Evolutionary conservation across 2,888 invertebrate species (phyloP).

Genomic region (Odontocolon sp.): DNA sequence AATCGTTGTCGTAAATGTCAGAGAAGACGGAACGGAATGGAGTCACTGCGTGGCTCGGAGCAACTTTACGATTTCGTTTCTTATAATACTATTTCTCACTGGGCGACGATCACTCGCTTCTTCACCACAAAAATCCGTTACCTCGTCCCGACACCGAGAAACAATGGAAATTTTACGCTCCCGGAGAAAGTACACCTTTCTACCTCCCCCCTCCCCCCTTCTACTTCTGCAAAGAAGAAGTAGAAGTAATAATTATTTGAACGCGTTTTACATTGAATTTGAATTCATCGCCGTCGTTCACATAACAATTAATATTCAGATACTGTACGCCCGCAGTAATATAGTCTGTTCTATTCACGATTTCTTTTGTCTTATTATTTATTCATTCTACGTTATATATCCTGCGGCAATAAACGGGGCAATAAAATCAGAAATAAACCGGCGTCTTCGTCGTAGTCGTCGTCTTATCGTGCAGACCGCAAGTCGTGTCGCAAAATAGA

Average conservation of each 20-base stretch:
- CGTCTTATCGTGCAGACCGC: slow-evolving; percentile 56
- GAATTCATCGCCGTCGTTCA: too few species aligned
- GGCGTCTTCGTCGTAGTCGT: slow-evolving; percentile 15
- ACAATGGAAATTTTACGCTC: slow-evolving; percentile 40
- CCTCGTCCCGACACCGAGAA: slow-evolving; percentile 13
- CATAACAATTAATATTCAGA: too few species aligned
- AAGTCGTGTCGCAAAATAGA: slow-evolving; percentile 59
- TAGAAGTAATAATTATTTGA: slow-evolving; percentile 10
- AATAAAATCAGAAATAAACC: slow-evolving; percentile 58
- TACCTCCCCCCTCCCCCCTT: slow-evolving; percentile 7
- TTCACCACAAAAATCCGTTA: not conserved
- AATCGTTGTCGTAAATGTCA: slow-evolving; percentile 57
- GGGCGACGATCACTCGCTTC: slow-evolving; percentile 13
- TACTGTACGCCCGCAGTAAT: too few species aligned
- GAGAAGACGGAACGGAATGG: slow-evolving; percentile 42
- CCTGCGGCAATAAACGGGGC: slow-evolving; percentile 51
- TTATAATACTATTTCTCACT: slow-evolving; percentile 24
- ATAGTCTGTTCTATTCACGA: too few species aligned
- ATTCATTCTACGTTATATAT: slow-evolving; percentile 45
- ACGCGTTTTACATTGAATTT: too few species aligned
- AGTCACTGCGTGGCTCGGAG: slow-evolving; percentile 13
- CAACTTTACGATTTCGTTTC: slow-evolving; percentile 50
- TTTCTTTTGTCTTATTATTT: slow-evolving; percentile 27
- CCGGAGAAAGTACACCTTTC: slow-evolving; percentile 48
- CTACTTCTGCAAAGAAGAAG: not conserved